These are phyloP conservation scores for Xiphophorus birchmanni DNA, from an alignment of 2,797 vertebrate species.

Conservation along the genomic window DNA sequence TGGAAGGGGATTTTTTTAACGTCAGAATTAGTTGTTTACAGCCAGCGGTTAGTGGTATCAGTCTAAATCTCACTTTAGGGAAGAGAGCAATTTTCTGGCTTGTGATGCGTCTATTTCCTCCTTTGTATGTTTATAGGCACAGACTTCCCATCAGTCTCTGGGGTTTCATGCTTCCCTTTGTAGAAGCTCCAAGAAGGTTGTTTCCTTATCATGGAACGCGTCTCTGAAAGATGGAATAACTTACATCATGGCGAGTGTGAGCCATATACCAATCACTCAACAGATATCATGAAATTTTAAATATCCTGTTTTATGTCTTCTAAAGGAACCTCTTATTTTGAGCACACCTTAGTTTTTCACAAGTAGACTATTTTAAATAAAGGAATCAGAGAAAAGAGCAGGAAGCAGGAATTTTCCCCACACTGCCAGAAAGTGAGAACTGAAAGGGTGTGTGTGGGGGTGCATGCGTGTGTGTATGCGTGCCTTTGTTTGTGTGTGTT, in stretches of 20 bases:
- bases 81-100: slow-evolving; percentile 26
- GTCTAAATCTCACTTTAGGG: slow-evolving; percentile 36
- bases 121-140: slow-evolving; percentile 7
- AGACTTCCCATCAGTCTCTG: slow-evolving; percentile 38
- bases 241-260: background rate
- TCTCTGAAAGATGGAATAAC: background rate
- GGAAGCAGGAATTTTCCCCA: slow-evolving; percentile 67
- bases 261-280: background rate
- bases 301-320: background rate
- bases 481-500: slow-evolving; percentile 14
- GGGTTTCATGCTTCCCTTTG: slow-evolving; percentile 4
- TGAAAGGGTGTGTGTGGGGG: slow-evolving; percentile 55
- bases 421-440: slow-evolving; percentile 73
- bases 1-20: background rate
- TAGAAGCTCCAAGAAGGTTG: background rate
- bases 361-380: background rate
- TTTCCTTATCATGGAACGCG: background rate
- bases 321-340: background rate
- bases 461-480: background rate
- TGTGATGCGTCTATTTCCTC: slow-evolving; percentile 30
- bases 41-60: slow-evolving; percentile 4
- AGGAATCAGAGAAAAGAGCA: slow-evolving; percentile 31
- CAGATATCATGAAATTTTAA: background rate
- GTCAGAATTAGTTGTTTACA: background rate
- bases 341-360: background rate